Evolutionary conservation across 2,888 invertebrate species (phyloP), one percentile per base, ranked within the genome.

Genomic region (Conchocele bisecta): DNA sequence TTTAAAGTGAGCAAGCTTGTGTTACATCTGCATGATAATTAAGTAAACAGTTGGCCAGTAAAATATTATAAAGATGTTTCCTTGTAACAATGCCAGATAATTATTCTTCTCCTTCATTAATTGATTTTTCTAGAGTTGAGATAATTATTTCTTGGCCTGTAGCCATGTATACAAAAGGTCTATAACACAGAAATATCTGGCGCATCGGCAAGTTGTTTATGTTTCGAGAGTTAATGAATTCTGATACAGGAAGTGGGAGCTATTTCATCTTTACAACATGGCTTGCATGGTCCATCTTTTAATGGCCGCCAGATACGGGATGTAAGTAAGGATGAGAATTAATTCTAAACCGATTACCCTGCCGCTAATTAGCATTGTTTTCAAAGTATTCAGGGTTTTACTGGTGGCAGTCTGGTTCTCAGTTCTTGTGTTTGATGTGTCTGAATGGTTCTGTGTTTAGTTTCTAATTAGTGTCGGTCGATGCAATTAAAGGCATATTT

Each of bases 101-200:
- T 77, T 73, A 65, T 67, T 66, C 53, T 42, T 44, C 73, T 58
- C 67, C 53, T 67, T 67, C 44, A 74, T 77, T 77, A 77, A 77
- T 77, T 77, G 77, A 77, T 74, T 74, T 74, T 71, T 65, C 51
- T 57, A 24, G 68, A 67, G 60, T 64, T 56, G 56, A 74, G 59
- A 77, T 77, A 77, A 77, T 77, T 74, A 67, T 68, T 54, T 65
- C 65, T 71, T 77, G 77, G 77, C 73, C 41, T 37, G 33, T 15
- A 58, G 59, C 77, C 77, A 77, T 63, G 54, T 15, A 5, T 6
- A 17, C 26, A 17, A 31, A 31, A 39, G 24, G 29, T 22, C 41
- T 41, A 44, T 26, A 17, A 37, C 37, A 54, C 37, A 54, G 22
- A 54, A 54, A 26, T 20, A 17, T 54, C 56, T 56, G 56, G 41